Percentiles rank a stretch among this genome's conserved stretches.
These are phyloP conservation scores for Euphydryas editha DNA, from an alignment of 2,888 invertebrate genomes.

Conservation along the genomic window DNA sequence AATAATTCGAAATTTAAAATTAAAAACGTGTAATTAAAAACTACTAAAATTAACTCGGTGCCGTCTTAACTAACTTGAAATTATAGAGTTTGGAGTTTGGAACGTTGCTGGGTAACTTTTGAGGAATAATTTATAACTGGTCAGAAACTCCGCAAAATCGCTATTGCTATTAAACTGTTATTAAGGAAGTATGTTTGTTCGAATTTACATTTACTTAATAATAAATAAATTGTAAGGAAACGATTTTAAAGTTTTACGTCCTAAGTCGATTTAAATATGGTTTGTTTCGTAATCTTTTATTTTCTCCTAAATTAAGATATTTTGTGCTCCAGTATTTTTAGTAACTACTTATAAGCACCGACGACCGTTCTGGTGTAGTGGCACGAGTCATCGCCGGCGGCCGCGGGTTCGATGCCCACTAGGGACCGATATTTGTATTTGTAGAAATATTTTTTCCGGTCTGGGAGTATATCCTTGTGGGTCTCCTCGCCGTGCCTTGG, in stretches of 20 bases:
- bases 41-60: constrained; percentile 26
- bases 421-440: too few relatives aligned
- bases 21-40: constrained; percentile 18
- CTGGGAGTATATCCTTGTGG: too few relatives aligned
- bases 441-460: too few relatives aligned
- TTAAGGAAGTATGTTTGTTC: constrained; percentile 18
- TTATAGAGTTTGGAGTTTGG: constrained; percentile 35
- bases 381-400: too few relatives aligned
- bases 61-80: constrained; percentile 40
- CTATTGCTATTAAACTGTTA: constrained; percentile 35
- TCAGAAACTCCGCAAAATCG: constrained; percentile 31
- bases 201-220: constrained; percentile 1
- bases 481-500: too few relatives aligned
- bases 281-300: neutral
- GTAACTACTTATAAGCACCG: too few relatives aligned
- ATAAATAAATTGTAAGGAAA: constrained; percentile 6
- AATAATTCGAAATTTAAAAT: neutral
- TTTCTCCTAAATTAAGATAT: neutral
- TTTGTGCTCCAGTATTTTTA: too few relatives aligned
- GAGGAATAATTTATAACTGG: constrained; percentile 38
- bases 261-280: neutral
- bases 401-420: too few relatives aligned
- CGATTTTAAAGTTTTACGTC: neutral
- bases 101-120: constrained; percentile 34
- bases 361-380: too few relatives aligned